Evolutionary conservation across 2,888 invertebrate genomes (phyloP).

Genomic region (Watsonalla cultraria): DNA sequence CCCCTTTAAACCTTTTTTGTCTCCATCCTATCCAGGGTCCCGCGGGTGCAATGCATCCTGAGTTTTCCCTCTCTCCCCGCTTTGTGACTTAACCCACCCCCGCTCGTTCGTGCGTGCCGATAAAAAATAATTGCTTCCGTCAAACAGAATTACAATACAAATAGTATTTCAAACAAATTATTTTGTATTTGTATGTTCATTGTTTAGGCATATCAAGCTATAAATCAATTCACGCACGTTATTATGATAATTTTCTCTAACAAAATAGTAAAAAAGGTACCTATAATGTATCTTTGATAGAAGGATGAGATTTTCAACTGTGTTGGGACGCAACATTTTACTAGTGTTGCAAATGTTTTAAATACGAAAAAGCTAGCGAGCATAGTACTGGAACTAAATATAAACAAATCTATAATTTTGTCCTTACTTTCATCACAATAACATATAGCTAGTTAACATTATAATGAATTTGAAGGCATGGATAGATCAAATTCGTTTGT

Average conservation of each 20-base stretch:
- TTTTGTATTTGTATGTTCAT: slow-evolving; percentile 13
- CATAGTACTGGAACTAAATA: no score
- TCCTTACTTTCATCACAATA: no score
- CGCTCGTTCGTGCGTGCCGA: slow-evolving; percentile 66
- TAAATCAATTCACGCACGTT: slow-evolving; percentile 1
- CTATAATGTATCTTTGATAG: background rate
- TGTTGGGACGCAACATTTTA: no score
- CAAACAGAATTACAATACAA: slow-evolving; percentile 54
- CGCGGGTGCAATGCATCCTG: slow-evolving; percentile 68
- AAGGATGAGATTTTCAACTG: background rate
- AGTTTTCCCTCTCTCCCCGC: slow-evolving; percentile 23
- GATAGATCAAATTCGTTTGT: no score
- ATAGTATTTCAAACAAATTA: slow-evolving; percentile 33
- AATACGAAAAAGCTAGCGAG: no score
- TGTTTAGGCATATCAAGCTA: slow-evolving; percentile 1
- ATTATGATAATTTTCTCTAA: background rate
- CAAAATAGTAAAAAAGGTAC: background rate
- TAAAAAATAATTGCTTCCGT: slow-evolving; percentile 76
- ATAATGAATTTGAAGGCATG: no score
- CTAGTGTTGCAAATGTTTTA: no score
- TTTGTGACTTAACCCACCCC: slow-evolving; percentile 17
- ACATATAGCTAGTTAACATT: no score
- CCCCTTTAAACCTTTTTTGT: slow-evolving; percentile 55
- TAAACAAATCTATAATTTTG: no score
- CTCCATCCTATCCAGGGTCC: slow-evolving; percentile 40